Base-by-base conservation (phyloP, 2,888 invertebrate species). In the Drosophila rubida region DNA sequence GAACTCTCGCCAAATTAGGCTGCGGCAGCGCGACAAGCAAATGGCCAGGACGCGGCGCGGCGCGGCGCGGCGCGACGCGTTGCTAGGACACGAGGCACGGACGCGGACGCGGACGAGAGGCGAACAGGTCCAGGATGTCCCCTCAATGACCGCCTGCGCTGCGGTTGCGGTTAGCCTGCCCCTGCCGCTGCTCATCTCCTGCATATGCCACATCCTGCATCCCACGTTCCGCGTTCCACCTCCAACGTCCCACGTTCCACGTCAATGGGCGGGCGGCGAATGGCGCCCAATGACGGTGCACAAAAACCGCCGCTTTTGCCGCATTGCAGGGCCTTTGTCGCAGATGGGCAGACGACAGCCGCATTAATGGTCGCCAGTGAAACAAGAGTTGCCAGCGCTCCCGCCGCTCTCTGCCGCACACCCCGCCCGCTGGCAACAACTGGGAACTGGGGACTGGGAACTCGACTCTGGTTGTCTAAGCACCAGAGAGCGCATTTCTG, bases 1-100 rank as follows among this genome's bases (percentile, higher is more conserved):
- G 84, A 83, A 84, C 83, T 84, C 84, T 81, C 84, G 83, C 85
- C 80, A 84, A 84, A 84, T 84, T 84, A 84, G 84, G 84, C 84
- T 84, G 84, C 78, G 85, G 83, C 85, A 80, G 79, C 59, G 85
- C 70, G 81, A 84, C 79, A 82, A 84, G 82, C 80, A 76, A 80
- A 75, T 78, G 82, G 78, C 71, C 81, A 73, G 67, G 67, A 69
- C 50, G 27, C 27, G 39, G n/a, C n/a, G 30, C 30, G 30, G 11
- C 11, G 27, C 27, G 27, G 9, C 1, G 27, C 27, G 30, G 11
- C 4, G 30, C 30, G 13, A 35, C 14, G 23, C 35, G 54, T 19
- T 19, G 23, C 22, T 4, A 13, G 32, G 13, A 48, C 1, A 16
- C 0, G 16, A 11, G 14, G 14, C 2, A 22, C 8, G 41, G 6